Evolutionary conservation across 1,140 invertebrate species (phyloP).

Genomic region (Nixonia krombeini): DNA sequence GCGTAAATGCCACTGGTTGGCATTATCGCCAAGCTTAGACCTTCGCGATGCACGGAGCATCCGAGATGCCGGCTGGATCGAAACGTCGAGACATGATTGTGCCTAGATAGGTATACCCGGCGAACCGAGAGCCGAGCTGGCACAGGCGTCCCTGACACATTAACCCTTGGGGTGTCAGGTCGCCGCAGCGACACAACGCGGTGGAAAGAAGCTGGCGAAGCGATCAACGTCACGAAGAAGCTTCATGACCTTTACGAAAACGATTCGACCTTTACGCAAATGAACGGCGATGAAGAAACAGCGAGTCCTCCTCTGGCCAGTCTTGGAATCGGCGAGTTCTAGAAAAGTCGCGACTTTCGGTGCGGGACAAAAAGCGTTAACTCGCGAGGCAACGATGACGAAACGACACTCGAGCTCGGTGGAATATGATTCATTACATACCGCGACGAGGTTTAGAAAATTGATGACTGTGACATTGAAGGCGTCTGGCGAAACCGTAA

Average conservation of each 20-base stretch:
- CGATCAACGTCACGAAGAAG: slow-evolving; percentile 22
- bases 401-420: no score
- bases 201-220: neutral
- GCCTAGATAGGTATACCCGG: slow-evolving; percentile 40
- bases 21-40: slow-evolving; percentile 66
- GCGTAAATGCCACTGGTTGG: slow-evolving; percentile 71
- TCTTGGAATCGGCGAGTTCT: slow-evolving; percentile 16
- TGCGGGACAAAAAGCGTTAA: neutral
- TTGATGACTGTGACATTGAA: no score
- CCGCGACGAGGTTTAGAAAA: no score
- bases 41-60: slow-evolving; percentile 60
- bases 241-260: slow-evolving; percentile 46
- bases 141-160: slow-evolving; percentile 60
- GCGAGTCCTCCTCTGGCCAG: slow-evolving; percentile 5
- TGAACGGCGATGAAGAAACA: slow-evolving; percentile 27
- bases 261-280: slow-evolving; percentile 46
- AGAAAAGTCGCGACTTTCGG: slow-evolving; percentile 7
- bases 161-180: slow-evolving; percentile 55
- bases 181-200: slow-evolving; percentile 45
- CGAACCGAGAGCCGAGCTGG: slow-evolving; percentile 32
- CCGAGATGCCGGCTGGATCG: slow-evolving; percentile 53
- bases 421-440: no score
- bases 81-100: slow-evolving; percentile 49
- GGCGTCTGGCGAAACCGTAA: no score
- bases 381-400: no score